phyloP scores from a whole-genome alignment of 2,888 invertebrate genomes.

The Phoronis australis region DNA sequence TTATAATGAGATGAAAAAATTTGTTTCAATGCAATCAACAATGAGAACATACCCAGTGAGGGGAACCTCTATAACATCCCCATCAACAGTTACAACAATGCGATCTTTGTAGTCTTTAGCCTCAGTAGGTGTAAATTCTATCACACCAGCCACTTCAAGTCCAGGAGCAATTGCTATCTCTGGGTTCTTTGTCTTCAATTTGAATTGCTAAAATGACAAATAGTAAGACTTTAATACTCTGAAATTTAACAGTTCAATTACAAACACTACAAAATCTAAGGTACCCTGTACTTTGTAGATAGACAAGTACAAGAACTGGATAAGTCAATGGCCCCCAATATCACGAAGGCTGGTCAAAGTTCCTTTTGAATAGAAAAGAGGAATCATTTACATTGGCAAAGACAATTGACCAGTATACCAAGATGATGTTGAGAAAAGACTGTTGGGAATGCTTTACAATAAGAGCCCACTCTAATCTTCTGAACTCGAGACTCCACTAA shows the following conservation, averaged over 20 bases:
- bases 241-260: not conserved
- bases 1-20: too few species aligned
- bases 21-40: too few species aligned
- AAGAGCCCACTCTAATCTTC: too few species aligned
- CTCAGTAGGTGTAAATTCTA: constrained; percentile 38
- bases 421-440: too few species aligned
- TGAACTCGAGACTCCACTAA: too few species aligned
- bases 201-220: constrained; percentile 37
- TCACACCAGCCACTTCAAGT: constrained; percentile 39
- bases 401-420: too few species aligned
- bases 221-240: not conserved
- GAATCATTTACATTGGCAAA: too few species aligned
- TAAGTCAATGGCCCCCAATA: too few species aligned
- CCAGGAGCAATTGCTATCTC: constrained; percentile 48
- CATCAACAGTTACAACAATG: constrained; percentile 48
- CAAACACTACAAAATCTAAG: not conserved
- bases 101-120: constrained; percentile 37
- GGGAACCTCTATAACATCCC: constrained; percentile 47
- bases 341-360: too few species aligned
- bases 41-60: constrained; percentile 24
- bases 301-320: not conserved
- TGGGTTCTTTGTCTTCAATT: constrained; percentile 45
- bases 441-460: too few species aligned
- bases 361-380: too few species aligned
- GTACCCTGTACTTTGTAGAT: not conserved